Percentiles rank a stretch among this genome's conserved stretches.
phyloP scores from a whole-genome alignment of 2,888 invertebrate species.

The Stomorhina lunata region DNA sequence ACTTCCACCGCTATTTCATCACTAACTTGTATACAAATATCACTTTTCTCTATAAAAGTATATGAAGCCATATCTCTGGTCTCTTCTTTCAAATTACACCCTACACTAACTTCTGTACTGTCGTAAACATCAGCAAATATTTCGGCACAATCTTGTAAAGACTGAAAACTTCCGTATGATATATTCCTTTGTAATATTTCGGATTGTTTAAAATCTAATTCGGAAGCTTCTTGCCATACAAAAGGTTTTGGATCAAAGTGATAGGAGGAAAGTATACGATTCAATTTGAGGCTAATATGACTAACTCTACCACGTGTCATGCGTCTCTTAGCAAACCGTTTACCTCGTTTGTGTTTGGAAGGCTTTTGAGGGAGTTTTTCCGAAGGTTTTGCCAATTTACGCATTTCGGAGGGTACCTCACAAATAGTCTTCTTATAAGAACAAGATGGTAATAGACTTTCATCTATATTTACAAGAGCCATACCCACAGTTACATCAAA shows the following conservation, averaged over 20 bases:
- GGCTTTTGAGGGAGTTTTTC: background rate
- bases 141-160: constrained; percentile 62
- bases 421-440: constrained; percentile 63
- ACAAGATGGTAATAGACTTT: constrained; percentile 9
- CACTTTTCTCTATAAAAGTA: constrained; percentile 59
- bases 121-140: background rate
- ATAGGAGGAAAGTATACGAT: constrained; percentile 66
- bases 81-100: constrained; percentile 62
- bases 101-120: constrained; percentile 63
- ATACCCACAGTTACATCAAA: constrained; percentile 62
- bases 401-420: constrained; percentile 71
- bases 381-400: constrained; percentile 56
- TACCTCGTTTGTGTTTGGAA: background rate
- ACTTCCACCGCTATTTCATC: constrained; percentile 69
- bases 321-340: constrained; percentile 16
- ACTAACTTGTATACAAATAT: constrained; percentile 70
- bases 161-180: constrained; percentile 72
- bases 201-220: constrained; percentile 55
- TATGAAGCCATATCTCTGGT: constrained; percentile 62
- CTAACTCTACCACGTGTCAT: constrained; percentile 11
- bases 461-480: constrained; percentile 56
- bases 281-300: constrained; percentile 64
- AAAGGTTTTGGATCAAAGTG: background rate
- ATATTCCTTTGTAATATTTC: constrained; percentile 64
- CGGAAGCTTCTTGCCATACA: constrained; percentile 45